These are phyloP conservation scores for Anisognathus igniventris DNA, from an alignment of 2,797 vertebrate genomes.

Conservation along the genomic window DNA sequence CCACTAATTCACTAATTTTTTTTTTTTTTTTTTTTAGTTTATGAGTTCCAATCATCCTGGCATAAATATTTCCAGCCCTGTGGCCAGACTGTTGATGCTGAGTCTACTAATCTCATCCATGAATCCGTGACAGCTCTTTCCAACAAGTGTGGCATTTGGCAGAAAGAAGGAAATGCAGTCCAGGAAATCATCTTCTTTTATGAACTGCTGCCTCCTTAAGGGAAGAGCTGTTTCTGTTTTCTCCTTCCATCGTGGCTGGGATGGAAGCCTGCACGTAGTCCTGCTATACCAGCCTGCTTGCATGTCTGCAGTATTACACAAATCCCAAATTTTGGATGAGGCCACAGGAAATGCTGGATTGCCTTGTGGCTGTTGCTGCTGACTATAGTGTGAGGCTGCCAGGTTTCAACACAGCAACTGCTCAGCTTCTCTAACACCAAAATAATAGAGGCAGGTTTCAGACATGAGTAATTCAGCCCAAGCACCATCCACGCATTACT, in stretches of 20 bases:
- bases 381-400: background rate
- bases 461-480: background rate
- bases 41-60: background rate
- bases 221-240: background rate
- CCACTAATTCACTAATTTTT: background rate
- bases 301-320: background rate
- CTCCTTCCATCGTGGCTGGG: background rate
- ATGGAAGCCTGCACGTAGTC: background rate
- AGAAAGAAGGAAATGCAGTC: fast-evolving
- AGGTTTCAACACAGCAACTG: background rate
- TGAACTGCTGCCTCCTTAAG: background rate
- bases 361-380: background rate
- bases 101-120: background rate
- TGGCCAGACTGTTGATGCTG: background rate
- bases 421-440: background rate
- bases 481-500: background rate
- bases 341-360: background rate
- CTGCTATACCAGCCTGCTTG: background rate
- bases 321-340: background rate
- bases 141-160: background rate
- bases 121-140: background rate
- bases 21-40: background rate
- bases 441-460: background rate
- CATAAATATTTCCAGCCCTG: background rate
- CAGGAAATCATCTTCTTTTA: background rate